These are phyloP conservation scores for Neolamprologus fasciatus DNA, from an alignment of 2,113 vertebrate species.

Conservation along the genomic window DNA sequence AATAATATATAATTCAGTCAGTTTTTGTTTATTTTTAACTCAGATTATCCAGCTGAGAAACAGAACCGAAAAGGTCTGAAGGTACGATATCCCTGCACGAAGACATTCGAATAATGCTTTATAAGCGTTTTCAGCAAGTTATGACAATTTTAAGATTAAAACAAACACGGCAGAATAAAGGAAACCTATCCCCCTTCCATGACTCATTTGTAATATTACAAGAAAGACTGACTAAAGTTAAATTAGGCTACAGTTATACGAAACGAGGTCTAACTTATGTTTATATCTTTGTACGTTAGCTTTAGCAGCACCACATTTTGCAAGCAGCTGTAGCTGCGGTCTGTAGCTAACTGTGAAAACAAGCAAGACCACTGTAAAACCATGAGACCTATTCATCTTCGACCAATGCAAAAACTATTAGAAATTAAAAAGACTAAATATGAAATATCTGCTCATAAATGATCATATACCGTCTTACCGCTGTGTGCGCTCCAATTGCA, in stretches of 20 bases:
- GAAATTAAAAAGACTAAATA: neutral
- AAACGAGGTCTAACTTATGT: neutral
- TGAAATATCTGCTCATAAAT: neutral
- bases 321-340: neutral
- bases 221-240: neutral
- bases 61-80: neutral
- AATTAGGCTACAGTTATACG: neutral
- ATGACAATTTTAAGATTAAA: neutral
- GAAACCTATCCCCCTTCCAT: neutral
- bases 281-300: neutral
- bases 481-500: neutral
- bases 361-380: neutral
- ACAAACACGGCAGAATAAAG: neutral
- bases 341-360: neutral
- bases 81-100: neutral
- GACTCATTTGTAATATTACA: neutral
- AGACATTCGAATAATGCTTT: neutral
- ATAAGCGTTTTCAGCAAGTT: neutral
- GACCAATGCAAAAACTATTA: fast-evolving
- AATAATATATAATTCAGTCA: neutral
- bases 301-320: neutral
- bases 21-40: neutral
- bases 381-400: neutral
- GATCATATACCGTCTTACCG: neutral
- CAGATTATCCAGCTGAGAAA: neutral